Conservation (phyloP, 2,797 vertebrate species). For the Nannoperca australis region DNA sequence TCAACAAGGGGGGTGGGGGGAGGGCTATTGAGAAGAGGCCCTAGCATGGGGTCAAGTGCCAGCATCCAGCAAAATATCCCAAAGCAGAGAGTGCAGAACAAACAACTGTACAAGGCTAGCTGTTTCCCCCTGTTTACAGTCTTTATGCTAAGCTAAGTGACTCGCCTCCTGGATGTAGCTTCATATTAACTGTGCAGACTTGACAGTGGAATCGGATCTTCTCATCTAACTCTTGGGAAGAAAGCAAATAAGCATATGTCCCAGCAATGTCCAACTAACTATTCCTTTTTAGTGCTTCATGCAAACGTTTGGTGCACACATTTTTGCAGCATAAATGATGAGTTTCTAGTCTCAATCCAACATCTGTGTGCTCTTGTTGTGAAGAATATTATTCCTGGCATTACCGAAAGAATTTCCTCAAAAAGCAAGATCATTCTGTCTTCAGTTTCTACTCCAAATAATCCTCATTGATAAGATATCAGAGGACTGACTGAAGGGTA, state of each 20-base stretch:
- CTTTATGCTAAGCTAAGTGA: no score
- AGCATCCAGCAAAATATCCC: no score
- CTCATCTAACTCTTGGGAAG: neutral
- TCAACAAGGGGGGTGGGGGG: no score
- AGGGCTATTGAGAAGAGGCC: no score
- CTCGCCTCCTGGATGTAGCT: neutral
- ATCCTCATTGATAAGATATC: slow-evolving; percentile 6
- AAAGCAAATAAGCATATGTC: neutral
- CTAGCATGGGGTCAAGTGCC: no score
- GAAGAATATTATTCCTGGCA: neutral
- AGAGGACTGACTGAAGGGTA: slow-evolving; percentile 6
- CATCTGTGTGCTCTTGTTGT: slow-evolving; percentile 8
- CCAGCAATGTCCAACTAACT: neutral
- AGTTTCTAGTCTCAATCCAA: neutral
- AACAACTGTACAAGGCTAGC: no score
- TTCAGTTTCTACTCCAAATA: neutral
- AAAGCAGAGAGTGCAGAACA: no score
- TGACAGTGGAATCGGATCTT: no score
- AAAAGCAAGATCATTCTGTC: neutral
- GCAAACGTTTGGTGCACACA: neutral
- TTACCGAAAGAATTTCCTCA: neutral
- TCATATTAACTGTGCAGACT: neutral
- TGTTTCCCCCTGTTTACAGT: no score
- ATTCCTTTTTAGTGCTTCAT: neutral
- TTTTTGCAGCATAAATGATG: neutral